Base-by-base conservation (phyloP, 2,888 invertebrate species). In the Mesorhabditis spiculigera region DNA sequence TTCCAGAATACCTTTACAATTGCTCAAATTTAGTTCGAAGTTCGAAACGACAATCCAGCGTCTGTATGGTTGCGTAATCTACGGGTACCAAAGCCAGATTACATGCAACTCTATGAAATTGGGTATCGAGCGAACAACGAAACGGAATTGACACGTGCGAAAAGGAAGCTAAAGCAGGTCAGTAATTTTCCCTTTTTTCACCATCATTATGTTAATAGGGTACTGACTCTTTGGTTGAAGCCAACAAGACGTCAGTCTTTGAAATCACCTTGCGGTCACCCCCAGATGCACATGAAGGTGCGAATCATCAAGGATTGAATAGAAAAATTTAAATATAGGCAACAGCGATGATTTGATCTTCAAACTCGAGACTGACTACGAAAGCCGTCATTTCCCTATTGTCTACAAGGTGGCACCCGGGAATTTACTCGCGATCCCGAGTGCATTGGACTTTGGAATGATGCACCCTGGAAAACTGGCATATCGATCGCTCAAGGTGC, bases 1-100 rank as follows among this genome's bases (percentile, higher is more conserved):
- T 50, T 50, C n/a, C 10, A 6, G 10, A 5, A 8, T 6, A 5
- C 45, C 44, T 64, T 28, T 70, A 13, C 58, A 50, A 50, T 13
- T 10, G 58, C 10, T 50, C n/a, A 28, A 28, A 28, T 77, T 69
- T 72, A 83, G 81, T 91, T 92, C 86, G 90, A 91, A 45, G 86
- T 93, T 50, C 88, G 90, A 78, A 93, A 93, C 87, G 89, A 90
- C 75, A 93, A 93, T 87, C 92, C 92, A 10, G 90, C 92, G 45
- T 89, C 90, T 80, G 90, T 93, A 79, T 89, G 89, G 71, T 83
- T 91, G 75, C 89, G 88, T 75, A 74, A 75, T 10, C 70, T 83
- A 8, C 71, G 70, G 13, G 70, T 79, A 8, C 80, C 80, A 1
- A 69, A 76, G 43, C 71, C 74, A 5, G 64, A 69, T 44, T 73